A percentile compares a stretch with the other conserved stretches of the same genome.
Evolutionary conservation across 2,113 vertebrate species (phyloP).

Genomic region (Tenrec ecaudatus): DNA sequence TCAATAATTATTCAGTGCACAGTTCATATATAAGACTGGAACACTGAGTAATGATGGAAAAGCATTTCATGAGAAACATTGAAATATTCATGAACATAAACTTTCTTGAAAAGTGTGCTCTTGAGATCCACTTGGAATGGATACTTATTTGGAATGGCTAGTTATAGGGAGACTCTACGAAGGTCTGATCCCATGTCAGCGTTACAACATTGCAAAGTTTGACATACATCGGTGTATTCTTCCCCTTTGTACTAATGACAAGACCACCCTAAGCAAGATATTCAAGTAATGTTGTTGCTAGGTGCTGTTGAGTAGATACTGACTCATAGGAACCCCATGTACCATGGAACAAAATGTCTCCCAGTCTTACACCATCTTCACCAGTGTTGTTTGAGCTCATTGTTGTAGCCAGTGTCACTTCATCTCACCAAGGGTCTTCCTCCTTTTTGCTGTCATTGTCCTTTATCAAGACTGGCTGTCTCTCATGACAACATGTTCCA

Average conservation of each 20-base stretch:
- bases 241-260: not conserved
- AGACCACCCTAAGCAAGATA: not conserved
- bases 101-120: constrained; percentile 41
- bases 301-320: no score
- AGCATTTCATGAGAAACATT: constrained; percentile 42
- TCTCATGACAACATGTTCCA: no score
- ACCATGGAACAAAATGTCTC: no score
- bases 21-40: not conserved
- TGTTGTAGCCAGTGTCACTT: no score
- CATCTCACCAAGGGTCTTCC: no score
- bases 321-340: no score
- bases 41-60: not conserved
- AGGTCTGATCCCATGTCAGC: not conserved
- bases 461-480: no score
- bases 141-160: not conserved
- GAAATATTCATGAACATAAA: constrained; percentile 47
- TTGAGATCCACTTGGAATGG: constrained; percentile 20
- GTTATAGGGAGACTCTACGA: not conserved
- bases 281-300: no score
- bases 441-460: no score
- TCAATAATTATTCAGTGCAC: not conserved
- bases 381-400: no score
- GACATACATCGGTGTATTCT: not conserved
- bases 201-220: not conserved
- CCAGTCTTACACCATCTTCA: no score